Conservation (phyloP, 2,888 invertebrate species). For the Suillia variegata region DNA sequence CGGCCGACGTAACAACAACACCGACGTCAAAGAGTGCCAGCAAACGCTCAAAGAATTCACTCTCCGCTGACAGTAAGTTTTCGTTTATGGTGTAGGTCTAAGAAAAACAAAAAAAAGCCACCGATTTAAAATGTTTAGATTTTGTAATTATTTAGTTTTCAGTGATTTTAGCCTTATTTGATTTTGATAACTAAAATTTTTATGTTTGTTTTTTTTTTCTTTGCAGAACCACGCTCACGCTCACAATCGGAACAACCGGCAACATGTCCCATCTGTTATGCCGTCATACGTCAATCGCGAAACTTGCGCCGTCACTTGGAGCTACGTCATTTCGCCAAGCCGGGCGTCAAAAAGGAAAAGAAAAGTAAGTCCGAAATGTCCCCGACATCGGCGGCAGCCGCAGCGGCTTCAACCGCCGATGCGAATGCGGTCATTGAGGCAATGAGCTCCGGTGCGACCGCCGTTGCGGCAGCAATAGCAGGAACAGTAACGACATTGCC, state of each 20-base stretch:
- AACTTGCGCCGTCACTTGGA: slow-evolving; percentile 67
- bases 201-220: slow-evolving; percentile 1
- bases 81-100: background rate
- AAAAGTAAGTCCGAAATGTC: slow-evolving; percentile 56
- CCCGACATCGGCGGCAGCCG: slow-evolving; percentile 31
- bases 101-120: too few relatives aligned
- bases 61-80: slow-evolving; percentile 43
- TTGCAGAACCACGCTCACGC: slow-evolving; percentile 63
- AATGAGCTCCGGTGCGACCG: slow-evolving; percentile 6
- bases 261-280: slow-evolving; percentile 67
- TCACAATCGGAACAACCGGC: slow-evolving; percentile 69
- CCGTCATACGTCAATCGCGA: slow-evolving; percentile 66
- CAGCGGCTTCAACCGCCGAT: slow-evolving; percentile 24
- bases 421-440: background rate
- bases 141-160: too few relatives aligned
- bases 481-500: slow-evolving; percentile 33
- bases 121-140: too few relatives aligned
- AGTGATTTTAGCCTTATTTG: too few relatives aligned
- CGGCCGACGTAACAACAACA: slow-evolving; percentile 34
- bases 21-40: slow-evolving; percentile 39
- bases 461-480: slow-evolving; percentile 5
- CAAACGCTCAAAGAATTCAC: slow-evolving; percentile 46
- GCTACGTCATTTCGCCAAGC: slow-evolving; percentile 61
- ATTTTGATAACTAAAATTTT: background rate
- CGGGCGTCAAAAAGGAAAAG: slow-evolving; percentile 60